Evolutionary conservation across 2,797 vertebrate species (phyloP).

Genomic region (Falco rusticolus): DNA sequence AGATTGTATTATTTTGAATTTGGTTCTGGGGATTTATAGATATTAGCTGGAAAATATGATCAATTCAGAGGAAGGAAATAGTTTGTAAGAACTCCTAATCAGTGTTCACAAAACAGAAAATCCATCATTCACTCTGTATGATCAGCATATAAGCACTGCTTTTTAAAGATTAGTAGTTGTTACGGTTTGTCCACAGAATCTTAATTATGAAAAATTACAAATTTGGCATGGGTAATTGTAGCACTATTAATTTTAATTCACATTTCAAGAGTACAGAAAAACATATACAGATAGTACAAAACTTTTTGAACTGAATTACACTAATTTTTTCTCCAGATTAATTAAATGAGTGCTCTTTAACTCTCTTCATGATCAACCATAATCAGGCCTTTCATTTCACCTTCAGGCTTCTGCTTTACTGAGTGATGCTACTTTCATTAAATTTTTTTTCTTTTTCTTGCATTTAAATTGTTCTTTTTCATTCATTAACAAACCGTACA

Average conservation of each 20-base stretch:
- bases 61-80: neutral
- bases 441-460: conserved; percentile 15
- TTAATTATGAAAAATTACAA: conserved; percentile 29
- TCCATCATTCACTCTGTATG: neutral
- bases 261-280: conserved; percentile 16
- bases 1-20: neutral
- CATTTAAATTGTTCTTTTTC: conserved; percentile 18
- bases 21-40: neutral
- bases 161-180: conserved; percentile 35
- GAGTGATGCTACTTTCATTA: neutral
- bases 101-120: neutral
- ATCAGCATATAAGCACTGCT: neutral
- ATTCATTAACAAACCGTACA: conserved; percentile 13
- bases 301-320: neutral
- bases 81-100: neutral
- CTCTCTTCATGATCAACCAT: neutral
- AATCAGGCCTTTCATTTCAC: conserved; percentile 39
- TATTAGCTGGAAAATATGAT: neutral
- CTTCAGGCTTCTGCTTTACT: conserved; percentile 5
- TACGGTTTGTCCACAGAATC: conserved; percentile 17
- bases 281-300: neutral
- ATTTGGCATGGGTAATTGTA: conserved; percentile 9
- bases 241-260: neutral
- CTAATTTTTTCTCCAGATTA: conserved; percentile 3
- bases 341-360: conserved; percentile 41